Evolutionary conservation across 2,797 vertebrate genomes (phyloP), one percentile per base, ranked within the genome.

Genomic region (Falco cherrug): DNA sequence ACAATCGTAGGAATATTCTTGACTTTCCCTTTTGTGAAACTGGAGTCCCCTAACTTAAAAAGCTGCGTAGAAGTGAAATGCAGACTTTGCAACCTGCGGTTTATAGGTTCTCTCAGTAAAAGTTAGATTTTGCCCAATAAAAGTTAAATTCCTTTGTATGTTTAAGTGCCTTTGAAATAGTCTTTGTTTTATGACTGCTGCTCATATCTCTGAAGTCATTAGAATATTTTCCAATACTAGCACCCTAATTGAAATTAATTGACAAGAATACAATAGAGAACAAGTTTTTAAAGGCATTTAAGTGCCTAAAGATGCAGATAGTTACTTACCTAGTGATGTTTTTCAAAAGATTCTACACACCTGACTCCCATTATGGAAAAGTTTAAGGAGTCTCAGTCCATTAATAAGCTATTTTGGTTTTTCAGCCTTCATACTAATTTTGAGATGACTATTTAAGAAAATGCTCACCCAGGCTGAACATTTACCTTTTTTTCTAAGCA

Each of bases 391-490:
- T 93, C 71, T 95, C 91, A 94, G 90, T 95, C 74, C 86, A 95
- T 95, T 97, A 96, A 92, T 90, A 96, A 95, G 43, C 70, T 91
- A 90, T 93, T 96, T 77, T 43, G 84, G 45, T 64, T 97, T 88
- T 95, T 64, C 71, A 89, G 41, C 47, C 51, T 87, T 92, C 37
- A 54, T 60, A 70, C 18, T 92, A 83, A 94, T 89, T 95, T 93
- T 94, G 35, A 92, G 60, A 41, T 87, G 84, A 70, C 33, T 87
- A 18, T 90, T 84, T 79, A 82, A 92, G 64, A 89, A 87, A 90
- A 93, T 74, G n/a, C 22, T 94, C 56, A 57, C 20, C n/a, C 37
- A 80, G 43, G n/a, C 70, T 92, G 63, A 94, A 21, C 74, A 84
- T 82, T 90, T 90, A 28, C 28, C 4, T 74, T 88, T 89, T 78